These are phyloP conservation scores for Aphyosemion australe DNA, from an alignment of 2,113 vertebrate species.

Conservation along the genomic window DNA sequence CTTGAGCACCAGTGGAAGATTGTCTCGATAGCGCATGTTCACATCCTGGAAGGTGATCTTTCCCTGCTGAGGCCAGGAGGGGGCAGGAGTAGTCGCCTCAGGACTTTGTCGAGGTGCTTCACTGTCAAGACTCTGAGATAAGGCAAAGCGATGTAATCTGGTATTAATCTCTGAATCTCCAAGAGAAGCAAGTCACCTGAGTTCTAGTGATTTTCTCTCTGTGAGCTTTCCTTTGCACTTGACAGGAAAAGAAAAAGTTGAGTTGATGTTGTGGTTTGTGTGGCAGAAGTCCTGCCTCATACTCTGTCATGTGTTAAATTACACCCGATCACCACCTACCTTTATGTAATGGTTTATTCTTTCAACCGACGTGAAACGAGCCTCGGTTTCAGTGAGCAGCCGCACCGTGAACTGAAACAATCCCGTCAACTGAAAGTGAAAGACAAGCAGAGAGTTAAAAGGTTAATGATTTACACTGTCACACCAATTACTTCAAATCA, in stretches of 20 bases:
- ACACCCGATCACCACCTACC: slow-evolving; percentile 67
- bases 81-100: slow-evolving; percentile 54
- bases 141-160: slow-evolving; percentile 36
- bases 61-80: slow-evolving; percentile 80
- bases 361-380: slow-evolving; percentile 86
- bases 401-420: slow-evolving; percentile 85
- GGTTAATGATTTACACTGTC: slow-evolving; percentile 42
- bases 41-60: slow-evolving; percentile 79
- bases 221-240: slow-evolving; percentile 34
- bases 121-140: slow-evolving; percentile 76
- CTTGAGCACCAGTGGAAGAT: slow-evolving; percentile 81
- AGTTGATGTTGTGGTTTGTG: slow-evolving; percentile 37
- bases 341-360: slow-evolving; percentile 85
- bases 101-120: slow-evolving; percentile 68
- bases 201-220: slow-evolving; percentile 31
- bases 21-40: slow-evolving; percentile 80
- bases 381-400: slow-evolving; percentile 82
- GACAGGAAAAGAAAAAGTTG: slow-evolving; percentile 28
- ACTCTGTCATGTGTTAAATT: too few species aligned
- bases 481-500: slow-evolving; percentile 23
- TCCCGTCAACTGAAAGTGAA: slow-evolving; percentile 77
- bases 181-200: slow-evolving; percentile 36
- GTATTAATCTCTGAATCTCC: slow-evolving; percentile 54
- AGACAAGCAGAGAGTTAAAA: slow-evolving; percentile 13
- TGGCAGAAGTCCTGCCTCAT: slow-evolving; percentile 29